Evolutionary conservation across 2,888 invertebrate species (phyloP), one percentile per base, ranked within the genome.

Genomic region (Ecliptopera silaceata): DNA sequence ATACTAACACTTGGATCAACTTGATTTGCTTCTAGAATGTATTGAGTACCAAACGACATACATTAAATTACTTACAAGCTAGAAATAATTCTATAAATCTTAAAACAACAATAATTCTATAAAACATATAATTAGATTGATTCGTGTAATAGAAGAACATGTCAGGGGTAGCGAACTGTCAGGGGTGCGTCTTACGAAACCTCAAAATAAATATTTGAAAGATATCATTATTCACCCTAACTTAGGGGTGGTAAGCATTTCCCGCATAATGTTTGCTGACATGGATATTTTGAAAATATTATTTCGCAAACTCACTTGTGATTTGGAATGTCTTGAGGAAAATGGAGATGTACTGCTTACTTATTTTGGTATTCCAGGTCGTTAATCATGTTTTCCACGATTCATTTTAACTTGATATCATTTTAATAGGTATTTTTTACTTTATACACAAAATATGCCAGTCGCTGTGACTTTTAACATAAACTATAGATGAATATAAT

Each of bases 201-300:
- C 45, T 20, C 39, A n/a, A 36, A 38, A 52, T 49, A 49, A 58
- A 58, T 54, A 55, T 59, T 59, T 59, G 54, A 47, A 36, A 38
- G 41, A 50, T 59, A 55, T 56, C 44, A 56, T 55, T 47, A 55
- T 50, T 55, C 49, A 59, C 50, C 43, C 54, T 36, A 46, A 55
- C 18, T 41, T 39, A 17, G 17, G 39, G 46, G 44, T 12, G 20
- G 18, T 42, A 45, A 31, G 41, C 29, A 47, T 36, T 41, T 32
- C 13, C 41, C 22, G 26, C 31, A 36, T 36, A 36, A 51, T 49
- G 58, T 53, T 58, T 52, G 32, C 57, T 53, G 53, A 53, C 43
- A 58, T 46, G 22, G 32, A 48, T 51, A 52, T 52, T 51, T 32
- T 18, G 20, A 34, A 43, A 53, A 34, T 57, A 51, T 22, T 49